These are phyloP conservation scores for Fistularia tabacaria DNA, from an alignment of 2,797 vertebrate genomes.

Conservation along the genomic window DNA sequence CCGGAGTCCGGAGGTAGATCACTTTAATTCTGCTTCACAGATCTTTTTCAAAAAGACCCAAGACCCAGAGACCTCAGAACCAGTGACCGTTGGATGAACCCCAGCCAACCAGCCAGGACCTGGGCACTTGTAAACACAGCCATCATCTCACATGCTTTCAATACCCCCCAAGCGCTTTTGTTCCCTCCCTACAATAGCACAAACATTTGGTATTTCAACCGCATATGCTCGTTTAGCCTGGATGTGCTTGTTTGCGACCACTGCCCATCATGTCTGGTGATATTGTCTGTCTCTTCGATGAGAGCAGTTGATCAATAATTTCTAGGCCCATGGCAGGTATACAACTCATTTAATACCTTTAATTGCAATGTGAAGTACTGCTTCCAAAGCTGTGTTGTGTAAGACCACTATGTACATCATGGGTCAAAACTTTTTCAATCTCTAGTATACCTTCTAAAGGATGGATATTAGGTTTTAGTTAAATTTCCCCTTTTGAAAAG, in stretches of 20 bases:
- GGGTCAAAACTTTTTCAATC: too few species aligned
- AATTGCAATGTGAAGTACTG: slow-evolving; percentile 15
- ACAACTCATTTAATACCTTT: slow-evolving; percentile 9
- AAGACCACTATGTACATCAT: too few species aligned
- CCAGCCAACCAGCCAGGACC: slow-evolving; percentile 55
- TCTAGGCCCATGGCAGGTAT: slow-evolving; percentile 16
- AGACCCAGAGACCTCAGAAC: slow-evolving; percentile 76
- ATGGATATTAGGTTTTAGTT: too few species aligned
- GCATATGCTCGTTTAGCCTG: slow-evolving; percentile 28
- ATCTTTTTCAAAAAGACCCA: slow-evolving; percentile 78
- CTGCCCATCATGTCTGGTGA: slow-evolving; percentile 12
- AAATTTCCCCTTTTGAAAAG: too few species aligned
- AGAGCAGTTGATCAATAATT: slow-evolving; percentile 30
- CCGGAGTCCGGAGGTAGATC: slow-evolving; percentile 75
- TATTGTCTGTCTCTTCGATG: slow-evolving; percentile 18
- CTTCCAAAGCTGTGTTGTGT: slow-evolving; percentile 8
- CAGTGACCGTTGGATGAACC: slow-evolving; percentile 76
- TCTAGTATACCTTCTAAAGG: too few species aligned
- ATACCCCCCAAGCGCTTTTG: slow-evolving; percentile 56
- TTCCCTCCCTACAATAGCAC: slow-evolving; percentile 54
- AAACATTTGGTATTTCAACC: slow-evolving; percentile 46
- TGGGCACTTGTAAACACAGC: slow-evolving; percentile 67
- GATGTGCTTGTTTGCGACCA: slow-evolving; percentile 44
- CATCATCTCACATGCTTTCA: slow-evolving; percentile 68
- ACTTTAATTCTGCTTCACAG: slow-evolving; percentile 84